Percentiles rank a stretch among this genome's conserved stretches.
These are phyloP conservation scores for Enteromius unitaeniatus DNA, from an alignment of 2,797 vertebrate genomes.

Conservation along the genomic window DNA sequence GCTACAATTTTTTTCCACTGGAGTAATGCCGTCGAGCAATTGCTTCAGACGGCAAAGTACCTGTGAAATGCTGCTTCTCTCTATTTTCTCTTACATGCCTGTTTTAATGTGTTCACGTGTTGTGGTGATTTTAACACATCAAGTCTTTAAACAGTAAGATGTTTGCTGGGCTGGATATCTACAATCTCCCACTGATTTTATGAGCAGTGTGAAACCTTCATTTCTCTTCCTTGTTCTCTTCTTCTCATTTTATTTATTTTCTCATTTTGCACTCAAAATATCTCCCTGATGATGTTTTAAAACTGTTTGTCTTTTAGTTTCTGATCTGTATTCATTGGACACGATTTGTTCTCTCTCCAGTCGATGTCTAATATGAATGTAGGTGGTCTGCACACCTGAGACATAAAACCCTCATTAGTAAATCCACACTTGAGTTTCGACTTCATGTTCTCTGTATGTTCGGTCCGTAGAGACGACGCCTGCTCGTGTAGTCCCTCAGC, in stretches of 20 bases:
- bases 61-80: constrained; percentile 2
- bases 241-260: background rate
- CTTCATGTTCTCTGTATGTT: constrained; percentile 39
- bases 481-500: constrained; percentile 28
- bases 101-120: constrained; percentile 2
- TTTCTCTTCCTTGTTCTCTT: constrained; percentile 9
- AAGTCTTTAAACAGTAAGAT: background rate
- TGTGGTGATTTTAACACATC: background rate
- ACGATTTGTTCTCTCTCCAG: constrained; percentile 5
- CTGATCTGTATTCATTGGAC: constrained; percentile 15
- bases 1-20: background rate
- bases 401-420: constrained; percentile 44
- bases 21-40: background rate
- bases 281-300: constrained; percentile 12
- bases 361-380: constrained; percentile 18
- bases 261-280: background rate
- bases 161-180: background rate
- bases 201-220: background rate
- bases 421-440: constrained; percentile 34
- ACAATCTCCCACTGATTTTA: background rate
- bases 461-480: constrained; percentile 1
- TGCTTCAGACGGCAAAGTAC: background rate
- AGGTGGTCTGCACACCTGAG: constrained; percentile 38
- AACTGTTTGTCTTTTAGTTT: constrained; percentile 23
- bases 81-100: background rate